A percentile compares a stretch with the other conserved stretches of the same genome.
phyloP scores from a whole-genome alignment of 2,113 vertebrate species.

The Neoarius graeffei region DNA sequence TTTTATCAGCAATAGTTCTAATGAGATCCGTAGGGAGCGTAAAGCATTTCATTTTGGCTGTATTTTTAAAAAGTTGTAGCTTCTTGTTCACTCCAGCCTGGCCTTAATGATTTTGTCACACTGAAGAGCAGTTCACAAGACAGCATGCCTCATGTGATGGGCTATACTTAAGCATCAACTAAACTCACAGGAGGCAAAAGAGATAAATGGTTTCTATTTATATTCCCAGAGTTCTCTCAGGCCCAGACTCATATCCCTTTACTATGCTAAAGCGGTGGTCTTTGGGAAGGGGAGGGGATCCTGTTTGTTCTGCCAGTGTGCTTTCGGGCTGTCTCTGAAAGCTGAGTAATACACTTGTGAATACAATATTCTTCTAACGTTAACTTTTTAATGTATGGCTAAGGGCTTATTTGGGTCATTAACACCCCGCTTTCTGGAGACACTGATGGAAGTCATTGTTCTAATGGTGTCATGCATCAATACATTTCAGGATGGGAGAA shows the following conservation, averaged over 20 bases:
- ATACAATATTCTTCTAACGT: slow-evolving; percentile 9
- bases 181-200: slow-evolving; percentile 41
- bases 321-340: slow-evolving; percentile 39
- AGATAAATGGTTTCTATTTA: slow-evolving; percentile 62
- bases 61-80: neutral
- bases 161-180: slow-evolving; percentile 29
- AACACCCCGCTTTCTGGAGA: slow-evolving; percentile 36
- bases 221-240: slow-evolving; percentile 50
- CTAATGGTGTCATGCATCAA: slow-evolving; percentile 36
- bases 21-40: neutral
- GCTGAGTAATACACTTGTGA: slow-evolving; percentile 55
- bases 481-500: neutral
- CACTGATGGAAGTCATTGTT: slow-evolving; percentile 17
- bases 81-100: neutral
- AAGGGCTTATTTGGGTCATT: slow-evolving; percentile 42
- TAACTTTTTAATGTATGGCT: slow-evolving; percentile 52
- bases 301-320: slow-evolving; percentile 28
- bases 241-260: slow-evolving; percentile 43
- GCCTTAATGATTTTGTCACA: slow-evolving; percentile 9
- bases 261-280: slow-evolving; percentile 41
- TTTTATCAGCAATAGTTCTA: slow-evolving; percentile 14
- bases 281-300: slow-evolving; percentile 33
- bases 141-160: neutral
- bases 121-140: slow-evolving; percentile 8
- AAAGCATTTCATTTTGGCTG: slow-evolving; percentile 1